Percentiles rank a stretch among this genome's conserved stretches.
Evolutionary conservation across 2,113 vertebrate genomes (phyloP).

Genomic region (Odontesthes bonariensis): DNA sequence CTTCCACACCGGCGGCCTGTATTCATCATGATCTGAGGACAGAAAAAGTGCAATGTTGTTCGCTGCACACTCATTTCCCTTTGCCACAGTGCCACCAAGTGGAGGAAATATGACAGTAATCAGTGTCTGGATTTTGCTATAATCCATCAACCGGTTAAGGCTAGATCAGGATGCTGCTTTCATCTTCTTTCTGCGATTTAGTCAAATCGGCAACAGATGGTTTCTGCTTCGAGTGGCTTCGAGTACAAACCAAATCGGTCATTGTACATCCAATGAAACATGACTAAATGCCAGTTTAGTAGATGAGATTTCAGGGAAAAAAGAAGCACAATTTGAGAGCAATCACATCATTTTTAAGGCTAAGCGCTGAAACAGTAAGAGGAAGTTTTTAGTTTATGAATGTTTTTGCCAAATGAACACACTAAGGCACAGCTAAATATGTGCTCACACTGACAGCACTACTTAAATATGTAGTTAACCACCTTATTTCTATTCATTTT

Average conservation of each 20-base stretch:
- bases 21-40: slow-evolving; percentile 79
- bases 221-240: not conserved
- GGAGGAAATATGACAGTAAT: slow-evolving; percentile 11
- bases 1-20: slow-evolving; percentile 80
- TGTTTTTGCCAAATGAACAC: not conserved
- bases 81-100: slow-evolving; percentile 36
- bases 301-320: not conserved
- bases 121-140: not conserved
- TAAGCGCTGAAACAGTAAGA: not conserved
- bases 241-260: not conserved
- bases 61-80: not conserved
- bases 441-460: too few species aligned
- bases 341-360: not conserved
- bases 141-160: not conserved
- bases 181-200: not conserved
- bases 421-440: not conserved
- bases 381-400: not conserved
- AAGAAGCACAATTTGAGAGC: not conserved
- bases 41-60: slow-evolving; percentile 12
- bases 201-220: not conserved
- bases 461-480: too few species aligned
- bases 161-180: not conserved
- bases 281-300: not conserved
- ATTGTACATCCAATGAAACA: not conserved
- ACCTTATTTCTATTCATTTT: not conserved